Conservation (phyloP, 2,797 vertebrate species). For the Etheostoma nigrum region DNA sequence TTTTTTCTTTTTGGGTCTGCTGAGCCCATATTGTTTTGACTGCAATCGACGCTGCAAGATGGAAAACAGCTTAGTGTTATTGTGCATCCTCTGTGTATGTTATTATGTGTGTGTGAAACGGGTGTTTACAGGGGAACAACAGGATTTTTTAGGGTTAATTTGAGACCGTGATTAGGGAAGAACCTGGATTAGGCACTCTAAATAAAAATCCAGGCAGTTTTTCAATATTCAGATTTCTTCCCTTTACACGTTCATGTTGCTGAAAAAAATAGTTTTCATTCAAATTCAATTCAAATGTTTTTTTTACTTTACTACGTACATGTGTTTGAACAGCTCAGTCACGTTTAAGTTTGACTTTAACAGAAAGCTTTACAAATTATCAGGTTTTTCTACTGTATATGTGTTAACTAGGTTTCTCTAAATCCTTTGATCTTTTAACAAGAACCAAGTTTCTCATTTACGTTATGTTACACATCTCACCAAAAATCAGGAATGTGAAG, state of each 20-base stretch:
- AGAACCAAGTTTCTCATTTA: background rate
- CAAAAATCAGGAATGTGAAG: background rate
- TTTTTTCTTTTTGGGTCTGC: constrained; percentile 74
- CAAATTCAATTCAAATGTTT: no score
- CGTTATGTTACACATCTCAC: background rate
- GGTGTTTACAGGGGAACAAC: constrained; percentile 43
- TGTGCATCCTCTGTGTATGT: constrained; percentile 1
- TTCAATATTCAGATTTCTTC: constrained; percentile 1
- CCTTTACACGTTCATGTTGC: background rate
- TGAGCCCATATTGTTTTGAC: constrained; percentile 62
- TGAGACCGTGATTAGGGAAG: constrained; percentile 17
- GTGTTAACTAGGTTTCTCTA: background rate
- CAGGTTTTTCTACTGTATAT: background rate
- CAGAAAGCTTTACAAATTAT: background rate
- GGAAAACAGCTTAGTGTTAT: constrained; percentile 57
- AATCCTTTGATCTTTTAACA: background rate
- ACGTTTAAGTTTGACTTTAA: background rate
- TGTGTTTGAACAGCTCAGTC: background rate
- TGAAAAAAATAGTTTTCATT: background rate
- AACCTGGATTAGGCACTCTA: constrained; percentile 14
- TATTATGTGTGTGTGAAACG: constrained; percentile 18
- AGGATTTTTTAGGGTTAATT: constrained; percentile 46
- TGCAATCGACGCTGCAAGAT: constrained; percentile 57
- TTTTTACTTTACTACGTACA: background rate
- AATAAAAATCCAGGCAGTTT: background rate